Evolutionary conservation across 2,888 invertebrate genomes (phyloP), one percentile per base, ranked within the genome.

Genomic region (Drosophila flavopinicola): DNA sequence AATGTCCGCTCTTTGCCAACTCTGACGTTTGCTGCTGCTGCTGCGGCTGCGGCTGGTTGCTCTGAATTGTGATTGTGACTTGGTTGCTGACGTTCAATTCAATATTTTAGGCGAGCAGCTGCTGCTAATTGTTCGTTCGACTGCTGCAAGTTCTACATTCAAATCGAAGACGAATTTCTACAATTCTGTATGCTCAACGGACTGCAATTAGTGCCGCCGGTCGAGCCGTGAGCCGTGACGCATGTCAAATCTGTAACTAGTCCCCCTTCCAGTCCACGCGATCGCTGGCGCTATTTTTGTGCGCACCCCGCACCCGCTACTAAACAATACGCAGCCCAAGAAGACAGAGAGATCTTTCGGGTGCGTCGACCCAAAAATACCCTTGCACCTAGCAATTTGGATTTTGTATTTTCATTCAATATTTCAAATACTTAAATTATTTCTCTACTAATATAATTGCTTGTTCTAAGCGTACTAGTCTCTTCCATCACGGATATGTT

Each of bases 71-170:
- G 45, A 60, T 48, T 70, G 56, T 44, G 45, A 60, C 44, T 68
- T 64, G 51, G 39, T 56, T 72, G 52, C 49, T 71, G 57, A 66
- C 66, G 66, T 69, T 54, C 59, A 51, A 72, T 80, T 83, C 68
- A 78, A 79, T 74, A 85, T 68, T 80, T 61, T 59, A 33, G 69
- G 47, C 69, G 44, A 75, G 70, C 75, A 68, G 71, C 71, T 51
- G 74, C 54, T 39, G 59, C 66, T 73, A 70, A 75, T 70, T 70
- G 71, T 70, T 56, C 48, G 35, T 32, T 52, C 37, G 45, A 20
- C 51, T 52, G 63, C 51, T 54, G 63, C 75, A 64, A 75, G 56
- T 61, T 57, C 70, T 56, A 11, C 47, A 63, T 33, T 17, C 51
- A 51, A 52, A 48, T 60, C 41, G 7, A n/a, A 73, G 41, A 49